A percentile compares a stretch with the other conserved stretches of the same genome.
These are phyloP conservation scores for Pomacea canaliculata DNA, from an alignment of 2,888 invertebrate genomes.

Conservation along the genomic window DNA sequence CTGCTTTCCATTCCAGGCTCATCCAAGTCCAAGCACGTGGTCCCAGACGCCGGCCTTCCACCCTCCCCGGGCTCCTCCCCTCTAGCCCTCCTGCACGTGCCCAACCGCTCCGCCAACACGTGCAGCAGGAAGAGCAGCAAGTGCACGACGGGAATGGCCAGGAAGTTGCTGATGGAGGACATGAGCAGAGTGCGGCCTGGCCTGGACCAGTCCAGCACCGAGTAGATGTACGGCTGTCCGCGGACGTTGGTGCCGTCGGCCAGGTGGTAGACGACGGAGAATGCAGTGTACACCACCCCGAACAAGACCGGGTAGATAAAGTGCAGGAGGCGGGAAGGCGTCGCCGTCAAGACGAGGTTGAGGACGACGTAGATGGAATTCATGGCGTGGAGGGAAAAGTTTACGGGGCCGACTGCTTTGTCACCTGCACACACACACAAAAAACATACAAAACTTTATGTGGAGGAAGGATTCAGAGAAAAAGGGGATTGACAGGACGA, in stretches of 20 bases:
- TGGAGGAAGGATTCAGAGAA: too few species aligned
- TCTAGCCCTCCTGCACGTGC: background rate
- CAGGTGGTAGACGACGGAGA: constrained; percentile 79
- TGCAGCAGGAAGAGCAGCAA: constrained; percentile 29
- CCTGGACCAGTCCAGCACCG: constrained; percentile 77
- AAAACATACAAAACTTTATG: too few species aligned
- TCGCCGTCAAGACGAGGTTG: constrained; percentile 80
- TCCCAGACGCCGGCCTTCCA: background rate
- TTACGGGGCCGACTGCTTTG: constrained; percentile 22
- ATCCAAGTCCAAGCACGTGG: constrained; percentile 10
- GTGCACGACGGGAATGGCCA: constrained; percentile 45
- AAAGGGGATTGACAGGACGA: too few species aligned
- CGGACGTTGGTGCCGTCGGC: constrained; percentile 80
- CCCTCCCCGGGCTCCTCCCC: background rate
- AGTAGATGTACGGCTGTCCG: constrained; percentile 79
- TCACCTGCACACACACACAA: constrained; percentile 8
- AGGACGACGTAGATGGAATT: constrained; percentile 82
- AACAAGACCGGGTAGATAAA: constrained; percentile 56
- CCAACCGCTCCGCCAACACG: background rate
- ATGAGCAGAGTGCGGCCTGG: constrained; percentile 38
- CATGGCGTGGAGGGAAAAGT: constrained; percentile 74
- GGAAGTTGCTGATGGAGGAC: constrained; percentile 37
- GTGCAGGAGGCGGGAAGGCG: constrained; percentile 78
- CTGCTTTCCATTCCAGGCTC: constrained; percentile 7
- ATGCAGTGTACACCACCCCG: constrained; percentile 70